These are phyloP conservation scores for Aurelia aurita complex sp. Pacific DNA, from an alignment of 30 jellyfish, hydroid and myxozoan species.

Conservation along the genomic window DNA sequence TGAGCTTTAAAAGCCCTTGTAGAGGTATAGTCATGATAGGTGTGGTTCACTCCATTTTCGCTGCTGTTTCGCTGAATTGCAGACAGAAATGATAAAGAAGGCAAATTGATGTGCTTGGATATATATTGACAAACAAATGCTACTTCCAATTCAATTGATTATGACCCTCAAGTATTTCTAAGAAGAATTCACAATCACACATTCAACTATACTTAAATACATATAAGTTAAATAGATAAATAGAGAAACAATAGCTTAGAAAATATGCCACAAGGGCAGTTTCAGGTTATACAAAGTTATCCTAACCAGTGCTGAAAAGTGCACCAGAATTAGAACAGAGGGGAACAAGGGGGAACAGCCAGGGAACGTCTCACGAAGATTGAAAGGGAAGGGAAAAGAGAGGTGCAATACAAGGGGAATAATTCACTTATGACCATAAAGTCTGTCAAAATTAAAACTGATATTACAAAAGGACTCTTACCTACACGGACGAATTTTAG, in stretches of 20 bases:
- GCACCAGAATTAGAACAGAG: not conserved
- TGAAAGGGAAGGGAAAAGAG: not conserved
- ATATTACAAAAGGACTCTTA: slow-evolving; percentile 66
- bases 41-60: no score
- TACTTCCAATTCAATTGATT: slow-evolving; percentile 43
- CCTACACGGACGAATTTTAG: slow-evolving; percentile 53
- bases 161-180: slow-evolving; percentile 58
- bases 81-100: no score
- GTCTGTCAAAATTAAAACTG: slow-evolving; percentile 54
- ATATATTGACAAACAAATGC: slow-evolving; percentile 15
- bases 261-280: slow-evolving; percentile 31
- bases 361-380: not conserved
- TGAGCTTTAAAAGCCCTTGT: no score
- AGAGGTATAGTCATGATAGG: no score
- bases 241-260: slow-evolving; percentile 40
- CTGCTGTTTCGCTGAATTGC: no score
- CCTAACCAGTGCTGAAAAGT: not conserved
- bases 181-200: slow-evolving; percentile 63
- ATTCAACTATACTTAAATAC: slow-evolving; percentile 57
- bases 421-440: slow-evolving; percentile 41
- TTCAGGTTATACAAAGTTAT: not conserved
- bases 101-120: no score
- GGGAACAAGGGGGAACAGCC: not conserved
- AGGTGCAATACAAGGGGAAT: not conserved
- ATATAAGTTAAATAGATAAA: slow-evolving; percentile 70